Percentiles rank a stretch among this genome's conserved stretches.
Conservation (phyloP, 2,797 vertebrate species). For the Brachymystax lenok region DNA sequence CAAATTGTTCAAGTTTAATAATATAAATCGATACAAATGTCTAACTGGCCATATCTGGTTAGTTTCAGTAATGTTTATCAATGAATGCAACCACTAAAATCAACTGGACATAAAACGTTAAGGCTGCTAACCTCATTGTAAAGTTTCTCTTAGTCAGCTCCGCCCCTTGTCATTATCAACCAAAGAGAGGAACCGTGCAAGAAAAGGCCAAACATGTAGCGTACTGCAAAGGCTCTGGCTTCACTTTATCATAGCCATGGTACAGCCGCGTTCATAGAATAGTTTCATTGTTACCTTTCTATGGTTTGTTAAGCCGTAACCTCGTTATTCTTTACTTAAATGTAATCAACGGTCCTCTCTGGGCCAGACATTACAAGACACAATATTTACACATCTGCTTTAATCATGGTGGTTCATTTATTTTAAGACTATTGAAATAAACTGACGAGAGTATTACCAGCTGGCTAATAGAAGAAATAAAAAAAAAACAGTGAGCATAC, state of each 20-base stretch:
- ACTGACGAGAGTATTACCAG: slow-evolving; percentile 72
- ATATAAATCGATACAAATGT: background rate
- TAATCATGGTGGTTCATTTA: slow-evolving; percentile 77
- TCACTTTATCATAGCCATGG: background rate
- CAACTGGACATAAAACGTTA: background rate
- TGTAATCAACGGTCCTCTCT: slow-evolving; percentile 69
- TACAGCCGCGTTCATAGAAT: slow-evolving; percentile 51
- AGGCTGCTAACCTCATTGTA: background rate
- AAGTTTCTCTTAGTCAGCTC: background rate
- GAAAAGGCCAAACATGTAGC: background rate
- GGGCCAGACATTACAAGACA: slow-evolving; percentile 48
- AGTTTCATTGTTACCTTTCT: slow-evolving; percentile 59
- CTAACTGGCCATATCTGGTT: background rate
- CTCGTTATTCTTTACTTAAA: slow-evolving; percentile 78
- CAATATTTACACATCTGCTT: slow-evolving; percentile 76
- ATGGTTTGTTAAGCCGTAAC: slow-evolving; percentile 34
- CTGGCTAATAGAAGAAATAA: slow-evolving; percentile 64
- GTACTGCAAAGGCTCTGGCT: background rate
- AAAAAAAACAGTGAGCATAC: slow-evolving; percentile 23
- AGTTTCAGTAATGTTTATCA: slow-evolving; percentile 3
- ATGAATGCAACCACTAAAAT: background rate
- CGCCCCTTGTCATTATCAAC: background rate
- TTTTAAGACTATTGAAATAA: slow-evolving; percentile 73
- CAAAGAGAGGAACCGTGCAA: slow-evolving; percentile 2
- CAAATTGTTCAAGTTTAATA: background rate